These are phyloP conservation scores for Philopotamus ludificatus DNA, from an alignment of 1,140 invertebrate species.

Conservation along the genomic window DNA sequence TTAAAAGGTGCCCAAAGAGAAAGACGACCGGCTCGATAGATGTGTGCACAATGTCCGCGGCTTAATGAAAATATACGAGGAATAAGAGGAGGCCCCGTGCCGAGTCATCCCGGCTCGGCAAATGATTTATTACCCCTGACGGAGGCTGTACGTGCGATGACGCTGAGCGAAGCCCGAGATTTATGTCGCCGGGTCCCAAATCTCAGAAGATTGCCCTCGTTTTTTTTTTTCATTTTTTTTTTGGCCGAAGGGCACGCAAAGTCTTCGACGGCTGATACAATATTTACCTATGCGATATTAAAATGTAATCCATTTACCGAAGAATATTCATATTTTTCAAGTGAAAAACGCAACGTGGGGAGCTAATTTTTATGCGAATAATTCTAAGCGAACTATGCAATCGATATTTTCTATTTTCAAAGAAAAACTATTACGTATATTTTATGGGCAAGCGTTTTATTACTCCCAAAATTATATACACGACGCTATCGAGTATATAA, in stretches of 20 bases:
- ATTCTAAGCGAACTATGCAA: no score
- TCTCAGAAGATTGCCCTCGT: constrained; percentile 4
- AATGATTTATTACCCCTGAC: constrained; percentile 26
- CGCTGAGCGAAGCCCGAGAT: constrained; percentile 25
- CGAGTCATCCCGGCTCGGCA: constrained; percentile 22
- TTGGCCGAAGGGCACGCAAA: no score
- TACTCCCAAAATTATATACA: no score
- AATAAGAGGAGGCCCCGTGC: constrained; percentile 26
- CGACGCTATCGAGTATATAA: no score
- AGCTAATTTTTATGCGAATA: no score
- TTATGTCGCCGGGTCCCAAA: constrained; percentile 13
- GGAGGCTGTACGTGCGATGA: constrained; percentile 24
- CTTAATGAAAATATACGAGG: constrained; percentile 33
- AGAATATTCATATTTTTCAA: no score
- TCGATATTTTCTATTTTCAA: no score
- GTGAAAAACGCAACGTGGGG: no score
- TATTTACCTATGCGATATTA: neutral
- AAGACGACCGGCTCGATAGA: constrained; percentile 16
- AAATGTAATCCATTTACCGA: no score
- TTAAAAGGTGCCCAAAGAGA: constrained; percentile 6
- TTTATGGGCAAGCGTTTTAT: no score
- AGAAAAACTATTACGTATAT: no score
- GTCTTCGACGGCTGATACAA: constrained; percentile 13
- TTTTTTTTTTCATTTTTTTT: neutral
- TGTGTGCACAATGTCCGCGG: constrained; percentile 19